A percentile compares a stretch with the other conserved stretches of the same genome.
Conservation (phyloP, 2,888 invertebrate genomes). For the Nomada fabriciana region DNA sequence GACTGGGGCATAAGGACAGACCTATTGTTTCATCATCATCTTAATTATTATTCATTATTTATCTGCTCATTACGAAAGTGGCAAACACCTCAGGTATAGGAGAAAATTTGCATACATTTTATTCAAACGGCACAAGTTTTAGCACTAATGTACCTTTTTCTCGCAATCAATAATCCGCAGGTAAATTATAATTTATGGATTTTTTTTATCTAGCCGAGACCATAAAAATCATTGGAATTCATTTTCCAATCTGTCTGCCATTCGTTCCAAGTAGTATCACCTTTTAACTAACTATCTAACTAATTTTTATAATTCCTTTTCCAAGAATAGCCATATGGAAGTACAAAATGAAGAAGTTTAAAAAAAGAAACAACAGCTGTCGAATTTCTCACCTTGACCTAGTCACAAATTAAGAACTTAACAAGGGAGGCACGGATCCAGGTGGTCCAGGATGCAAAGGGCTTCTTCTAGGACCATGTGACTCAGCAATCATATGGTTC, state of each 20-base stretch:
- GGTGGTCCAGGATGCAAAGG: conserved; percentile 36
- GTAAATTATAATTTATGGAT: conserved; percentile 20
- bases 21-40: not conserved
- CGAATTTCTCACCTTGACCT: not conserved
- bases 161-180: conserved; percentile 36
- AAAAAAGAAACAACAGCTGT: not conserved
- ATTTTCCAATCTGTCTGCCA: too few species aligned
- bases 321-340: too few species aligned
- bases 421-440: conserved; percentile 11
- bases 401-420: conserved; percentile 2
- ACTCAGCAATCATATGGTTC: conserved; percentile 56
- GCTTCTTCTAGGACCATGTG: conserved; percentile 43
- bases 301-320: too few species aligned
- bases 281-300: too few species aligned
- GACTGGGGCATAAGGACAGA: too few species aligned
- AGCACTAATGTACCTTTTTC: conserved; percentile 2
- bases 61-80: conserved; percentile 12
- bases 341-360: too few species aligned
- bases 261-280: too few species aligned
- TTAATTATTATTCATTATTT: conserved; percentile 15
- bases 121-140: not conserved
- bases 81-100: conserved; percentile 46
- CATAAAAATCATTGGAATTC: not conserved
- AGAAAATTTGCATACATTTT: conserved; percentile 46
- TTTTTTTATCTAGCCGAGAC: conserved; percentile 34